These are phyloP conservation scores for Drosophila ezoana DNA, from an alignment of 2,888 invertebrate species.

Conservation along the genomic window DNA sequence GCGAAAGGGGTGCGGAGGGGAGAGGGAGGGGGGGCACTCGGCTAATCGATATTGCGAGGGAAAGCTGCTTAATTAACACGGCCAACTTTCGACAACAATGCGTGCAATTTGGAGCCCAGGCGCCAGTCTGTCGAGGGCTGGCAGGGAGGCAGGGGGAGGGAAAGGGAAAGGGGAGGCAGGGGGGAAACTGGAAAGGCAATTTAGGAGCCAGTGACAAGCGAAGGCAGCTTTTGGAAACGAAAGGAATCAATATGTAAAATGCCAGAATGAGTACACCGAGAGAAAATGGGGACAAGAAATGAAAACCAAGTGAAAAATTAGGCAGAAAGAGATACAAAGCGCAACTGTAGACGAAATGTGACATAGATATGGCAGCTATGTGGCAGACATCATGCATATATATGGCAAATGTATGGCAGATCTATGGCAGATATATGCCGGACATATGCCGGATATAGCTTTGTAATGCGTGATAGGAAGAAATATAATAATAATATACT, in stretches of 20 bases:
- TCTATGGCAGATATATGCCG: no score
- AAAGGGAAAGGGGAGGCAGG: not conserved
- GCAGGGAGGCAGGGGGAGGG: not conserved
- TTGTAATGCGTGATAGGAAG: no score
- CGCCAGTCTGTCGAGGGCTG: no score
- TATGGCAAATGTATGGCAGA: no score
- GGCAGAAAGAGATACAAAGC: no score
- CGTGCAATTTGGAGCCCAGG: conserved; percentile 41
- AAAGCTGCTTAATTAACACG: conserved; percentile 63
- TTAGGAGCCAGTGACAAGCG: conserved; percentile 8
- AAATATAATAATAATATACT: no score
- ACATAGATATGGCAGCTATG: no score
- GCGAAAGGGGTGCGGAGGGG: not conserved
- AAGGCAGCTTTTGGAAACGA: not conserved
- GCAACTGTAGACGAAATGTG: no score
- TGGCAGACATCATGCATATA: no score
- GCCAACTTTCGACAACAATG: conserved; percentile 64
- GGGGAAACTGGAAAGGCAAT: conserved; percentile 17
- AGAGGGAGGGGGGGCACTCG: not conserved
- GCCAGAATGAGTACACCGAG: not conserved
- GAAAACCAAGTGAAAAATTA: not conserved
- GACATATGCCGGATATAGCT: no score
- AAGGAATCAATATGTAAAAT: not conserved
- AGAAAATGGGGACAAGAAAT: not conserved
- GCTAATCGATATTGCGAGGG: conserved; percentile 59